Evolutionary conservation across 1,140 invertebrate genomes (phyloP).

Genomic region (Acyrthosiphon pisum): DNA sequence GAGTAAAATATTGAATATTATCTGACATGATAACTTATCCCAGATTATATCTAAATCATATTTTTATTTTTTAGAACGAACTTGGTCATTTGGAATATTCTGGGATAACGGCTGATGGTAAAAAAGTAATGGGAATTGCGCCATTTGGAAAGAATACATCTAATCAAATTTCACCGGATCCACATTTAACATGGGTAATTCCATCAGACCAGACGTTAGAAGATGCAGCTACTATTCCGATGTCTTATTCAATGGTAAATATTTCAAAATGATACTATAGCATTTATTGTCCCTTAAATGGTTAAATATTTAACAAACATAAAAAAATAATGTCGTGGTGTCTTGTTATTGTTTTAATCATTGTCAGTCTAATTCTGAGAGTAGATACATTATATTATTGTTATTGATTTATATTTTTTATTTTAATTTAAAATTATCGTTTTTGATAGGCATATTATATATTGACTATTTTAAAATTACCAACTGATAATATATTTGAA

Average conservation of each 20-base stretch:
- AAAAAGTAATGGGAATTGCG: constrained; percentile 46
- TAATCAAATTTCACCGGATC: constrained; percentile 53
- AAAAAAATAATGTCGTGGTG: not conserved
- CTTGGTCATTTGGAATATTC: constrained; percentile 56
- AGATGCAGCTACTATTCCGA: constrained; percentile 70
- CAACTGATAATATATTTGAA: not conserved
- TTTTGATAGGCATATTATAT: constrained; percentile 54
- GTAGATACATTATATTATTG: not conserved
- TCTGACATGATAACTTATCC: not conserved
- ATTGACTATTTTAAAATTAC: not conserved
- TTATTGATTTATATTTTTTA: not conserved
- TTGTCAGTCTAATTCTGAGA: not conserved
- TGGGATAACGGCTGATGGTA: not conserved
- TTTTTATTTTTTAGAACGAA: constrained; percentile 34
- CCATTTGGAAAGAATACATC: constrained; percentile 16
- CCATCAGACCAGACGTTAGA: constrained; percentile 67
- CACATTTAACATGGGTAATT: constrained; percentile 64
- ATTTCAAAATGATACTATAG: not conserved
- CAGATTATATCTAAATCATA: not conserved
- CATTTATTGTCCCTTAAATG: not conserved
- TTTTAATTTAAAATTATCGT: not conserved
- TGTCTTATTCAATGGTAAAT: constrained; percentile 61
- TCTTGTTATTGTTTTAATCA: not conserved
- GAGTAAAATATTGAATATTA: not conserved
- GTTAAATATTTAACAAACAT: not conserved